phyloP scores from a whole-genome alignment of 1,140 invertebrate species.

The Heliconius hermathena region DNA sequence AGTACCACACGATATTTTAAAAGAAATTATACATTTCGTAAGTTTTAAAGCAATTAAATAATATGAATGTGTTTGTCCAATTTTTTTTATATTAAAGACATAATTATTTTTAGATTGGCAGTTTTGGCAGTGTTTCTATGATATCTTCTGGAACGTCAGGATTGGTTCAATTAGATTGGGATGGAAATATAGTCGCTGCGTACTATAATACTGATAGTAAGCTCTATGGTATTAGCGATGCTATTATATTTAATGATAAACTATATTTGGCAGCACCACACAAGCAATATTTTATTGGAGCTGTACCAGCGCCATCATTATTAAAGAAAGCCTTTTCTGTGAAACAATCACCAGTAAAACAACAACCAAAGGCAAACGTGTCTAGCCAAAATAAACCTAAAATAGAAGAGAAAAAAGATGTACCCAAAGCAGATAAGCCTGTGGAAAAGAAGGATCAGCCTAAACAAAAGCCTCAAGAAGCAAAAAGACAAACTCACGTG shows the following conservation, averaged over 20 bases:
- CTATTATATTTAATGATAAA: conserved; percentile 82
- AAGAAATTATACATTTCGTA: conserved; percentile 81
- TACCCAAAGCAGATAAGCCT: conserved; percentile 29
- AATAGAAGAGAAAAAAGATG: conserved; percentile 36
- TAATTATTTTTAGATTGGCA: conserved; percentile 74
- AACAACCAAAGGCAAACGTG: conserved; percentile 40
- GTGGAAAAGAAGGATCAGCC: conserved; percentile 19
- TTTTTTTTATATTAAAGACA: neutral
- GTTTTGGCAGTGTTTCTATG: conserved; percentile 60
- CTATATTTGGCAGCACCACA: conserved; percentile 85
- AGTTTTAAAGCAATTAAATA: conserved; percentile 53
- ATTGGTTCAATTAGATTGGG: conserved; percentile 84
- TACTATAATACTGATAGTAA: conserved; percentile 82
- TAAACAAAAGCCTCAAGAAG: conserved; percentile 21
- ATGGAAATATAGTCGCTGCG: conserved; percentile 85
- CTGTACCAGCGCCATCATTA: conserved; percentile 80
- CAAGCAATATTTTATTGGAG: conserved; percentile 84
- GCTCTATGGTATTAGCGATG: conserved; percentile 82
- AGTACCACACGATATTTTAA: conserved; percentile 83
- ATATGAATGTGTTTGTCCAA: neutral
- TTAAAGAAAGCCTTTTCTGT: conserved; percentile 78
- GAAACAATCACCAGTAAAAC: conserved; percentile 27
- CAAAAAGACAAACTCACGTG: neutral
- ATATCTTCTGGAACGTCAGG: conserved; percentile 69
- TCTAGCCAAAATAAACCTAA: conserved; percentile 40